Conservation (phyloP, 92 coral and sea anemone species). For the Plumapathes pennacea region DNA sequence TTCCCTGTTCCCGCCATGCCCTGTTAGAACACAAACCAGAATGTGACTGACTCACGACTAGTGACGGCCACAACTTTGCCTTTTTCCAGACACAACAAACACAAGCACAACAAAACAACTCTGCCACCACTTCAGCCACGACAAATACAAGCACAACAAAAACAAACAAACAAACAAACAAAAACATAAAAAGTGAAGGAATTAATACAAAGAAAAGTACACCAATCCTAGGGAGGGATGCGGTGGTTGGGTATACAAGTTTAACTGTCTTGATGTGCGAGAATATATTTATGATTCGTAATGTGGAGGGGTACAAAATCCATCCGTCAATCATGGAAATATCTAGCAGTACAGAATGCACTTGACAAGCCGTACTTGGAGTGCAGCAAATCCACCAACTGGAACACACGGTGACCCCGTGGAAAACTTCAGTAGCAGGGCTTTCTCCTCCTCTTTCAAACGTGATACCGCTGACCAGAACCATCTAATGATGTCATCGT, state of each 20-base stretch:
- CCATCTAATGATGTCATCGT: conserved; percentile 63
- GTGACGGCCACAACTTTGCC: neutral
- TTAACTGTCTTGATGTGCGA: too few species aligned
- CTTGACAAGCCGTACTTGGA: conserved; percentile 80
- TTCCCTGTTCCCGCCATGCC: conserved; percentile 64
- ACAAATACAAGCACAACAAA: neutral
- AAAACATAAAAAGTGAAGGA: neutral
- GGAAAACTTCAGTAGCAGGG: conserved; percentile 81
- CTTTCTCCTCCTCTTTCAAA: conserved; percentile 92
- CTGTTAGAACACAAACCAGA: conserved; percentile 15
- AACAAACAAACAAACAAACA: neutral
- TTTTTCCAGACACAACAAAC: neutral
- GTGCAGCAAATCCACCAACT: conserved; percentile 85
- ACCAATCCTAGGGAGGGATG: neutral
- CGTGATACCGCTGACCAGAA: conserved; percentile 77
- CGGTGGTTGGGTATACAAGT: neutral
- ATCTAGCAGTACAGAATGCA: neutral
- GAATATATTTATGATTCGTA: too few species aligned
- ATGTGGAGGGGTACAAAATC: too few species aligned
- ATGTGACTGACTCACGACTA: neutral
- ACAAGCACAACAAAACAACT: neutral
- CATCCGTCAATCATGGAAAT: neutral
- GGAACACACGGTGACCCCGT: conserved; percentile 96
- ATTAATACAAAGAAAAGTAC: neutral
- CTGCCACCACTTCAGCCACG: neutral